Percentiles rank a stretch among this genome's conserved stretches.
Conservation (phyloP, 2,888 invertebrate species). For the Tipula helvola region DNA sequence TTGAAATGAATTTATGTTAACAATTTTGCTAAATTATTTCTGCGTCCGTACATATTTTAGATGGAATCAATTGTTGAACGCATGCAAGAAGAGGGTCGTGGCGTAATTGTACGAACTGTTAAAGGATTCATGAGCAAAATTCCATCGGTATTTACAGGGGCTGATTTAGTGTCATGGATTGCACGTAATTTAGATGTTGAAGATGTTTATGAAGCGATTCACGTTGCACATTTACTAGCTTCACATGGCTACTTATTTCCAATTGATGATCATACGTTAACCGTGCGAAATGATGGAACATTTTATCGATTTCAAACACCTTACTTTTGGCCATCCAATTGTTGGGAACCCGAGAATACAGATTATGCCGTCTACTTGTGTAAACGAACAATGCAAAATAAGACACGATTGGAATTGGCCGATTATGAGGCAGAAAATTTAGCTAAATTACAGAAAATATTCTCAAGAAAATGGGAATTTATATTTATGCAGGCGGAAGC, state of each 20-base stretch:
- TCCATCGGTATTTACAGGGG: slow-evolving; percentile 81
- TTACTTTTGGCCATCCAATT: slow-evolving; percentile 99
- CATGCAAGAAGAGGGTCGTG: slow-evolving; percentile 89
- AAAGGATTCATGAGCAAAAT: slow-evolving; percentile 99
- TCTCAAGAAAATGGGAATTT: slow-evolving; percentile 99
- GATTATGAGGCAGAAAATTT: slow-evolving; percentile 99
- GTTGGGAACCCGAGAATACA: slow-evolving; percentile 98
- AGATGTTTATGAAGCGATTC: slow-evolving; percentile 85
- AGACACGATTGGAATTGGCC: slow-evolving; percentile 90
- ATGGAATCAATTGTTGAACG: slow-evolving; percentile 93
- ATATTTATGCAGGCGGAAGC: slow-evolving; percentile 82
- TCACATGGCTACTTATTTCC: slow-evolving; percentile 98
- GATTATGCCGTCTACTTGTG: slow-evolving; percentile 99
- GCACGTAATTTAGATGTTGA: slow-evolving; percentile 82
- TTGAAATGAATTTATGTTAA: slow-evolving; percentile 25
- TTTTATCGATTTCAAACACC: slow-evolving; percentile 89
- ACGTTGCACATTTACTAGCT: slow-evolving; percentile 87
- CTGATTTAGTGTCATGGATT: slow-evolving; percentile 91
- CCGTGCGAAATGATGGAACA: slow-evolving; percentile 94
- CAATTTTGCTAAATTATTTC: background rate
- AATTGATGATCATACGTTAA: slow-evolving; percentile 94
- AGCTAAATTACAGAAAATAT: slow-evolving; percentile 96
- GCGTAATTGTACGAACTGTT: slow-evolving; percentile 93
- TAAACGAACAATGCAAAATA: slow-evolving; percentile 99
- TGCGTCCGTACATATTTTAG: slow-evolving; percentile 41